Base-by-base conservation (phyloP, 30 jellyfish, hydroid and myxozoan species). In the Mastigias papua region DNA sequence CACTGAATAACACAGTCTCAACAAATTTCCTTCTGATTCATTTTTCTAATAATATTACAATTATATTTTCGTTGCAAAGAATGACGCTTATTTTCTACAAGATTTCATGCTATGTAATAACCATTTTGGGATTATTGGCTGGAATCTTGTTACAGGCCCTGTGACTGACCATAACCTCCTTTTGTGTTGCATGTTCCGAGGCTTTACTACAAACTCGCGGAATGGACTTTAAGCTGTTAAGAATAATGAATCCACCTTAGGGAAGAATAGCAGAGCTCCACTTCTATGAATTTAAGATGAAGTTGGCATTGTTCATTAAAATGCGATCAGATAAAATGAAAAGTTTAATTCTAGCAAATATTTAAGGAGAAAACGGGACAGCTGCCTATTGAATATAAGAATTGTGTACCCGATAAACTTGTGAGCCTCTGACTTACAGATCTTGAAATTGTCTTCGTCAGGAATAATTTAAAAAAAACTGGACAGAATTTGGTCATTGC, bases 21-120 rank as follows among this genome's bases (percentile, higher is more conserved):
- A 54, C 67, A 54, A 11, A 54, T 54, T 21, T 54, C 67, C 67
- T 54, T 10, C 25, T 54, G 27, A 54, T 54, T 54, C 67, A 54
- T 25, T 54, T 54, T 19, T 54, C 27, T 54, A 28, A 69, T 69
- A 69, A 69, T 17, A 69, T 29, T 69, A 17, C 80, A 69, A 69
- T 20, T 69, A 25, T n/a, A 31, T 1, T 28, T 26, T 69, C 25
- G 26, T 26, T 54, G 25, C 80, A 31, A 28, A 31, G 80, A 69
- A 69, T 69, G 60, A 69, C 30, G 5, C n/a, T 48, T 29, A 69
- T 0, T 69, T 69, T 22, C 25, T 23, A 17, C 33, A 16, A 69
- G 16, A 69, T 20, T 61, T 9, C 80, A 9, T 69, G 28, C 25
- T 31, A 10, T 17, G 33, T 65, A 34, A 20, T 31, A 69, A 69